A percentile compares a stretch with the other conserved stretches of the same genome.
Evolutionary conservation across 2,888 invertebrate genomes (phyloP).

Genomic region (Plebejus argus): DNA sequence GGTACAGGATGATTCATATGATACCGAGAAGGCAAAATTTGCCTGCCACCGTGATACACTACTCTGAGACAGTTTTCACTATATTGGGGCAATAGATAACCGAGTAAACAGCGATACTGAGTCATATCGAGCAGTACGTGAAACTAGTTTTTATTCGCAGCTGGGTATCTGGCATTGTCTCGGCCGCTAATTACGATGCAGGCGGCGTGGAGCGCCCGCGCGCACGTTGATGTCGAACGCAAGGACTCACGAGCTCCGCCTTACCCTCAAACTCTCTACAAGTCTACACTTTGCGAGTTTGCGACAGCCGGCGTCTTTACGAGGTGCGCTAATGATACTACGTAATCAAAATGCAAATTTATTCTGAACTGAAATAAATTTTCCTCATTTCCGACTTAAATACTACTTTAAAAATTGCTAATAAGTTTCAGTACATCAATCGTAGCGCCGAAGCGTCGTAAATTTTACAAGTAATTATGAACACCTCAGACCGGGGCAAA

Average conservation of each 20-base stretch:
- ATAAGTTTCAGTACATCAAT: background rate
- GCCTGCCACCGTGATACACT: background rate
- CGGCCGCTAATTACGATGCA: slow-evolving; percentile 66
- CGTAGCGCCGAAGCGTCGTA: background rate
- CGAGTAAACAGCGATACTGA: background rate
- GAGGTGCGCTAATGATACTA: background rate
- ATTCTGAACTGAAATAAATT: slow-evolving; percentile 4
- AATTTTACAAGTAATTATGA: background rate
- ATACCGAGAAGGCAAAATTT: background rate
- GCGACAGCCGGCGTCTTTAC: background rate
- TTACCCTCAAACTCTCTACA: slow-evolving; percentile 23
- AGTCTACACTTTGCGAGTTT: slow-evolving; percentile 31
- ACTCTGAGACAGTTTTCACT: background rate
- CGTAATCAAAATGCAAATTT: background rate
- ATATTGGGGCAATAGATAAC: slow-evolving; percentile 3
- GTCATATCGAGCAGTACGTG: slow-evolving; percentile 35
- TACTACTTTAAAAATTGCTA: background rate
- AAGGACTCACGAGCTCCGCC: slow-evolving; percentile 50
- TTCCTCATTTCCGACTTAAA: slow-evolving; percentile 16
- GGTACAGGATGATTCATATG: background rate
- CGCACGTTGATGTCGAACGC: slow-evolving; percentile 68
- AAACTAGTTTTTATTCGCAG: slow-evolving; percentile 43
- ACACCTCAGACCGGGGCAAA: background rate
- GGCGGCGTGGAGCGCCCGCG: slow-evolving; percentile 55
- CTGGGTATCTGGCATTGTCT: slow-evolving; percentile 71